A percentile compares a stretch with the other conserved stretches of the same genome.
Conservation (phyloP, 37 sponge, comb jelly and placozoan genomes). For the Aphrocallistes beatrix region DNA sequence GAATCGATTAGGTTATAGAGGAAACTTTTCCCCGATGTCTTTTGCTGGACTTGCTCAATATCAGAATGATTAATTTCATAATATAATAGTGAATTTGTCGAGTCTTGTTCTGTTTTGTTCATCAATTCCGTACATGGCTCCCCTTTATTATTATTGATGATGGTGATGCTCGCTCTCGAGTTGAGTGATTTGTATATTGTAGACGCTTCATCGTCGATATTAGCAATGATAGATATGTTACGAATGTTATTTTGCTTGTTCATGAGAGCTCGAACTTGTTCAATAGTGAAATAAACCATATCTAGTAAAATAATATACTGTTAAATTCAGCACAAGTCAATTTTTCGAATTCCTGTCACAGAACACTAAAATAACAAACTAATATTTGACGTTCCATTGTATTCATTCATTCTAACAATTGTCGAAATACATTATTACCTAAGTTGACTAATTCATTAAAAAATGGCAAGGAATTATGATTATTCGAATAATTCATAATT, state of each 20-base stretch:
- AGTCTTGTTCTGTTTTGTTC: conserved; percentile 97
- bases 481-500: no score
- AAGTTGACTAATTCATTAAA: no score
- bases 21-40: conserved; percentile 77
- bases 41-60: conserved; percentile 51
- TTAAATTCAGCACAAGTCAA: no score
- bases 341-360: no score
- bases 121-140: conserved; percentile 92
- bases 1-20: conserved; percentile 98
- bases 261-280: conserved; percentile 96
- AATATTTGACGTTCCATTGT: no score
- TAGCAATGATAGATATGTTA: conserved; percentile 99
- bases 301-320: no score
- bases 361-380: no score
- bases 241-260: conserved; percentile 96
- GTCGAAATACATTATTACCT: no score
- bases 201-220: conserved; percentile 97
- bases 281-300: conserved; percentile 86
- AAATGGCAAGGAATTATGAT: no score
- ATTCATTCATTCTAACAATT: no score
- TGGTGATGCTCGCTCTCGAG: conserved; percentile 96
- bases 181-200: conserved; percentile 92
- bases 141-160: conserved; percentile 67
- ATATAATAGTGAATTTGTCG: conserved; percentile 98
- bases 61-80: conserved; percentile 82